Evolutionary conservation across 2,113 vertebrate species (phyloP), one percentile per base, ranked within the genome.

Genomic region (Plotosus lineatus): DNA sequence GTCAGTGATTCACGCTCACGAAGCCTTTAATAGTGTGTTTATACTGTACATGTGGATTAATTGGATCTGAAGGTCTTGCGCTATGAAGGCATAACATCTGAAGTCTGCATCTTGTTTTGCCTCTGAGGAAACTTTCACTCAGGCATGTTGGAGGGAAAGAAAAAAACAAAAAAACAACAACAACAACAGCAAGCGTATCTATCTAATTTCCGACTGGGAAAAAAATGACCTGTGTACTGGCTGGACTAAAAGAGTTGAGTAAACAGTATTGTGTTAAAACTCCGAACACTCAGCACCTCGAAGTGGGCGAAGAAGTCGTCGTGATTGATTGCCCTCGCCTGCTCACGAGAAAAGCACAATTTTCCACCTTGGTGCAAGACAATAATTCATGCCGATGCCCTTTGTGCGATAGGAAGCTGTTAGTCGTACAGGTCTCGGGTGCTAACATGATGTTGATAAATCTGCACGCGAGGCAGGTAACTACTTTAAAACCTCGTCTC

Each of bases 331-430:
- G 94, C 94, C 88, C 94, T 91, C 93, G 69, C 94, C 95, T 94
- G 95, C 94, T 93, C 95, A 95, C 95, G 95, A 95, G 46, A 95
- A 96, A 97, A 97, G 97, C 95, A 97, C 97, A 98, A 98, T 98
- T 97, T 98, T 98, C 97, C 94, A 98, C 96, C 95, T 96, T 95
- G 95, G 95, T 93, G 90, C 93, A 95, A 97, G 85, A 97, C 97
- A 96, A 98, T 98, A 97, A 98, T 98, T 98, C 96, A 97, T 96
- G 96, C 95, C 94, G 96, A 98, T 97, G 94, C 94, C 91, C 93
- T 93, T 94, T 94, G 93, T 90, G 92, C 66, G 96, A 98, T 97
- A 97, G 95, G 95, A 94, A 91, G 95, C 95, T 95, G 97, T 90
- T 95, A 95, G 93, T 89, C 92, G 90, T 91, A 93, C 92, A 92